Evolutionary conservation across 2,888 invertebrate species (phyloP).

Genomic region (Lasioglossum marginatum): DNA sequence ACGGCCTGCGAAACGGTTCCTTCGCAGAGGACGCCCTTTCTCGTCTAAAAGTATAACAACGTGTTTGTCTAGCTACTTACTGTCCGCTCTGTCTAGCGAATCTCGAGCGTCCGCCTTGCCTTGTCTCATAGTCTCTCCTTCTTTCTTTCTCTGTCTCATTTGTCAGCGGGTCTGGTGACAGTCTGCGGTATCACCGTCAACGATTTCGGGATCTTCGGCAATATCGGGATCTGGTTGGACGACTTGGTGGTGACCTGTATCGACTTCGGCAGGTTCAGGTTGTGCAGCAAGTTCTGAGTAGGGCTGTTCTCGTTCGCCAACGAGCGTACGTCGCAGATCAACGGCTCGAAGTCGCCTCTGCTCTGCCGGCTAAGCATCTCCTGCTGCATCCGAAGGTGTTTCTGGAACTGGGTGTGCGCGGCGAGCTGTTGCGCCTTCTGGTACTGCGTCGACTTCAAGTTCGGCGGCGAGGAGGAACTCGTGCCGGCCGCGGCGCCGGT

Average conservation of each 20-base stretch:
- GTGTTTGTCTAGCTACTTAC: constrained; percentile 62
- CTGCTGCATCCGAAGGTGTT: constrained; percentile 82
- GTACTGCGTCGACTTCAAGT: constrained; percentile 61
- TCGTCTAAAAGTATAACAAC: constrained; percentile 27
- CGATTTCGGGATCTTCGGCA: constrained; percentile 93
- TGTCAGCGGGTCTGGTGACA: constrained; percentile 72
- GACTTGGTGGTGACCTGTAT: constrained; percentile 82
- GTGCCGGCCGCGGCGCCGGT: constrained; percentile 47
- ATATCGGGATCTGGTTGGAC: constrained; percentile 84
- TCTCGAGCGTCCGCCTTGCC: constrained; percentile 1
- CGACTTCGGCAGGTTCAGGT: constrained; percentile 82
- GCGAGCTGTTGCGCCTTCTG: constrained; percentile 75
- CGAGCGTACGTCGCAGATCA: constrained; percentile 83
- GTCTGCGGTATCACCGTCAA: constrained; percentile 92
- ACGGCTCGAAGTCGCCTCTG: constrained; percentile 82
- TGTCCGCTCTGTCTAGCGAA: constrained; percentile 26
- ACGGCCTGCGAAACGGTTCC: constrained; percentile 1
- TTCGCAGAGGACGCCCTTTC: not conserved
- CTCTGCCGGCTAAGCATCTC: constrained; percentile 82
- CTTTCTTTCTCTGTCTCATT: constrained; percentile 4
- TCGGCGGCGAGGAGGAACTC: constrained; percentile 63
- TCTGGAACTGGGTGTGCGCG: constrained; percentile 80
- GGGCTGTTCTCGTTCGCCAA: constrained; percentile 81
- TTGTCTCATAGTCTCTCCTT: not conserved
- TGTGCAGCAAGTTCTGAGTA: constrained; percentile 81